Base-by-base conservation (phyloP, 2,797 vertebrate genomes). In the Siniperca scherzeri region DNA sequence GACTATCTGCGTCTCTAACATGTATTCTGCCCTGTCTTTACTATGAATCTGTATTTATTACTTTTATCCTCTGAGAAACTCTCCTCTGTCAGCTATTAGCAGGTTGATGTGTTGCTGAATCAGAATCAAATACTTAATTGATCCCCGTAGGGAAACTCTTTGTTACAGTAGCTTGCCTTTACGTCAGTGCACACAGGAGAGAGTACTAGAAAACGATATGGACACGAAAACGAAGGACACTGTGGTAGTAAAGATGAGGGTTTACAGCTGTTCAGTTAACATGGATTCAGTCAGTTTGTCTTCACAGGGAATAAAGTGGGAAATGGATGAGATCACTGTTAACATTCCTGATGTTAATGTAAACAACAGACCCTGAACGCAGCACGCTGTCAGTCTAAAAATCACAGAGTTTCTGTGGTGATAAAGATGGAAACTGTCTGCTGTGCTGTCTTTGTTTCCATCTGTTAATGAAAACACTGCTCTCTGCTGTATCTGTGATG, bases 281-380 rank as follows among this genome's bases (percentile, higher is more conserved):
- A 48, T 7, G 16, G 44, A 40, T 27, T 65, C 61, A 40, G 40
- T 38, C 5, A 57, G 60, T 71, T 59, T 46, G 60, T 70, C 70
- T 59, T 38, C 44, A 59, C 38, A 52, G 77, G 42, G 44, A 59
- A 44, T 56, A 0, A 44, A 55, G 44, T 19, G 50, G 60, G 59
- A 77, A 59, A 74, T 5, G 25, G 70, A 77, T 80, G 75, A 81
- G 61, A 50, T 82, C 68, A 78, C 66, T 74, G 69, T 92, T 86
- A 80, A 80, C 85, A 81, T 90, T 90, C 87, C 85, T 84, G 74
- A 42, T 38, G 64, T 67, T 82, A 87, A 86, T 77, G 70, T 84
- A 90, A 89, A 92, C 82, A 87, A 83, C 64, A 74, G 82, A 66
- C 48, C 71, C 70, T 80, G 78, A 79, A 82, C 48, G 89, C 72